Percentiles rank a stretch among this genome's conserved stretches.
phyloP scores from a whole-genome alignment of 2,888 invertebrate species.

The Zelleria hepariella region DNA sequence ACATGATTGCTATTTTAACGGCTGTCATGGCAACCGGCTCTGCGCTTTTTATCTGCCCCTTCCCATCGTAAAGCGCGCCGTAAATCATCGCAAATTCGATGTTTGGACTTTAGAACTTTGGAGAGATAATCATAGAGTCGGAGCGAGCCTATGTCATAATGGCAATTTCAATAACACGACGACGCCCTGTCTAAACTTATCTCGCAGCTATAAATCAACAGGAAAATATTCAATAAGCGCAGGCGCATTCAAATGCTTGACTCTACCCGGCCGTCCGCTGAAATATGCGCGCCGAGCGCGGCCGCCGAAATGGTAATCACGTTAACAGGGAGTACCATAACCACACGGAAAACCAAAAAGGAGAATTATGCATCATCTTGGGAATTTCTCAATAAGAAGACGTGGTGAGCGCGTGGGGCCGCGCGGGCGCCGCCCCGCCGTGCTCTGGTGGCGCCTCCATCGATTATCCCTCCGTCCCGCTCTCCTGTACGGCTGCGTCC shows the following conservation, averaged over 20 bases:
- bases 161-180: slow-evolving; percentile 5
- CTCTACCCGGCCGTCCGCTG: slow-evolving; percentile 14
- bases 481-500: slow-evolving; percentile 29
- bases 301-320: slow-evolving; percentile 66
- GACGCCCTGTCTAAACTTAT: slow-evolving; percentile 17
- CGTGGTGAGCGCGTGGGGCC: slow-evolving; percentile 63
- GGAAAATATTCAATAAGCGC: slow-evolving; percentile 25
- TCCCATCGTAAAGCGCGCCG: not conserved
- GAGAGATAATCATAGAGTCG: not conserved
- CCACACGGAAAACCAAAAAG: slow-evolving; percentile 55
- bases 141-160: not conserved
- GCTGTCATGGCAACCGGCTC: slow-evolving; percentile 18
- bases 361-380: slow-evolving; percentile 64
- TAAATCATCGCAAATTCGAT: not conserved
- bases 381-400: slow-evolving; percentile 69
- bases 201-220: slow-evolving; percentile 43
- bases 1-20: slow-evolving; percentile 59
- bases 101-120: not conserved
- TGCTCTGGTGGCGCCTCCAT: slow-evolving; percentile 56
- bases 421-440: slow-evolving; percentile 62
- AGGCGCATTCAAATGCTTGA: slow-evolving; percentile 16
- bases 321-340: slow-evolving; percentile 67
- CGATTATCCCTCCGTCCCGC: slow-evolving; percentile 35
- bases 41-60: not conserved
- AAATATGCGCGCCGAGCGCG: slow-evolving; percentile 54